These are phyloP conservation scores for Halichoerus grypus DNA, from an alignment of 2,113 vertebrate genomes.

Conservation along the genomic window DNA sequence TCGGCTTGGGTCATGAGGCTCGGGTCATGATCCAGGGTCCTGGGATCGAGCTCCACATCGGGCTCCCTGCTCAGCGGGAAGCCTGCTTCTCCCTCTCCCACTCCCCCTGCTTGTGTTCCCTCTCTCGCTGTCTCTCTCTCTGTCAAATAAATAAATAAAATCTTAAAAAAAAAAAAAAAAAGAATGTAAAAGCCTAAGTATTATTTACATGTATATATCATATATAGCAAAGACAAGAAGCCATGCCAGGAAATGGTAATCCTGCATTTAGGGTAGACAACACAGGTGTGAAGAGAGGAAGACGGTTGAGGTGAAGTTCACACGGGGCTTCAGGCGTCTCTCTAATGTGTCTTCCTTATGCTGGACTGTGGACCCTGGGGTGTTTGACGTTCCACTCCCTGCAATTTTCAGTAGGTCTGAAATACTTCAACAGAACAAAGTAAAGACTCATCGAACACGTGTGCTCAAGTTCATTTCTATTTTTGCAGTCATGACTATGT, in stretches of 20 bases:
- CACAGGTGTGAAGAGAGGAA: background rate
- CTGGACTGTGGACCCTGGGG: background rate
- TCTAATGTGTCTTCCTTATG: background rate
- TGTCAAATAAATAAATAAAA: too few species aligned
- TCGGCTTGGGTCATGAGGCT: too few species aligned
- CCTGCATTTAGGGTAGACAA: background rate
- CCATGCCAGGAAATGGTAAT: background rate
- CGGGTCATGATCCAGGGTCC: too few species aligned
- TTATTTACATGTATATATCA: background rate
- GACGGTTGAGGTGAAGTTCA: too few species aligned
- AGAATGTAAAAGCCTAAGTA: background rate
- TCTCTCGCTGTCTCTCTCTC: too few species aligned
- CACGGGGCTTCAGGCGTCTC: background rate
- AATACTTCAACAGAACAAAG: background rate
- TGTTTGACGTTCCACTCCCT: background rate
- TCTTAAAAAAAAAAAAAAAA: background rate
- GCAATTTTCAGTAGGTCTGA: background rate
- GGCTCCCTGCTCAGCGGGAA: too few species aligned
- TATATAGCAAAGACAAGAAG: background rate
- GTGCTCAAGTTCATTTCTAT: background rate
- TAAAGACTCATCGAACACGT: background rate
- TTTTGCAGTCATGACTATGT: background rate
- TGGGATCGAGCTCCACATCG: too few species aligned
- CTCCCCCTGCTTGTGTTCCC: too few species aligned
- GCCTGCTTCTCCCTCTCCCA: too few species aligned